phyloP scores from a whole-genome alignment of 1,140 invertebrate genomes.

The Scaptomyza pallida region DNA sequence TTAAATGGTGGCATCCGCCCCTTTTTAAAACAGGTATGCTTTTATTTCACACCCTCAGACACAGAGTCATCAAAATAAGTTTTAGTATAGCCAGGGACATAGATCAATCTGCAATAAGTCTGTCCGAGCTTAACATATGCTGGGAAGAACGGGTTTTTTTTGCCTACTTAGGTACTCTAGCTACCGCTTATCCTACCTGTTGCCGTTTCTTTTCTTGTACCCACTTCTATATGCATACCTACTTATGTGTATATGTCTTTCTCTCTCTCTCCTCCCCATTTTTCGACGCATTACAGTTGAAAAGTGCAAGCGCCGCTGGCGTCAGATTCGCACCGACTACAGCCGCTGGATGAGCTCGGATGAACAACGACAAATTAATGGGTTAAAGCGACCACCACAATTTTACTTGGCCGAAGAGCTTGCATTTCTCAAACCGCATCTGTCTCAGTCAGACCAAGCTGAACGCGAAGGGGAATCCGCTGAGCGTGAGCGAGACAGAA shows the following conservation, averaged over 20 bases:
- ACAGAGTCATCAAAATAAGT: too few species aligned
- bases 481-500: slow-evolving; percentile 41
- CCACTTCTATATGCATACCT: not conserved
- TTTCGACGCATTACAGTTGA: slow-evolving; percentile 47
- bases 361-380: slow-evolving; percentile 23
- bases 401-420: slow-evolving; percentile 43
- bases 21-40: too few species aligned
- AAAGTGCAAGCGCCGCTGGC: slow-evolving; percentile 66
- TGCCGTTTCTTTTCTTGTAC: not conserved
- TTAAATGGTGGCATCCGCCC: too few species aligned
- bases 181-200: not conserved
- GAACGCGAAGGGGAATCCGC: slow-evolving; percentile 20
- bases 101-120: too few species aligned
- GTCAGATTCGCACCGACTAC: slow-evolving; percentile 60
- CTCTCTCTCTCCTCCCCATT: slow-evolving; percentile 13
- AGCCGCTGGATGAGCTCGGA: slow-evolving; percentile 38
- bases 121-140: slow-evolving; percentile 29
- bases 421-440: slow-evolving; percentile 49
- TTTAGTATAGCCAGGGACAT: too few species aligned
- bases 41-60: too few species aligned
- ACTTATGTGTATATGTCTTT: slow-evolving; percentile 21
- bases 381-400: slow-evolving; percentile 9
- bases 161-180: slow-evolving; percentile 2
- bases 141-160: not conserved
- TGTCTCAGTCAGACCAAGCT: slow-evolving; percentile 17